These are phyloP conservation scores for Ostrea edulis DNA, from an alignment of 1,140 invertebrate species.

Conservation along the genomic window DNA sequence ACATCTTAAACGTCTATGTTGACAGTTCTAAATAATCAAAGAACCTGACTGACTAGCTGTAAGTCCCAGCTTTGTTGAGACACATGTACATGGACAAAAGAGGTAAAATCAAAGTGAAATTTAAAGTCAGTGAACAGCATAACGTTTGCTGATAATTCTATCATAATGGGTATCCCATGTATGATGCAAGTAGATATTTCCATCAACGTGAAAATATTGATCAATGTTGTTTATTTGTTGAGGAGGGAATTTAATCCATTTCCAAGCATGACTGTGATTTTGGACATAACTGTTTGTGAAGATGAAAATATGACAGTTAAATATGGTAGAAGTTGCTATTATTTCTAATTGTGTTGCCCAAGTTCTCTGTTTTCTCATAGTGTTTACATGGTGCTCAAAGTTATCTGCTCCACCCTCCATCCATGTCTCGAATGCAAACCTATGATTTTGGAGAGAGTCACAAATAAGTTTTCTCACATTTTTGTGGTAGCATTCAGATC, in stretches of 20 bases:
- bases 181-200: slow-evolving; percentile 8
- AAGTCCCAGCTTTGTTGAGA: not conserved
- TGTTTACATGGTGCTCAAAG: not conserved
- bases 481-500: not conserved
- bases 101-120: not conserved
- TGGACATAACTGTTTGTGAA: too few species aligned
- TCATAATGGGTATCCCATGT: not conserved
- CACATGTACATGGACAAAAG: not conserved
- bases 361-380: slow-evolving; percentile 6
- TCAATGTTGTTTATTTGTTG: not conserved
- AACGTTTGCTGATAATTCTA: not conserved
- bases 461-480: not conserved
- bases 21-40: too few species aligned
- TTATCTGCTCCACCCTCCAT: not conserved
- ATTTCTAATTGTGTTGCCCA: slow-evolving; percentile 3
- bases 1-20: too few species aligned
- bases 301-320: not conserved
- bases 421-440: too few species aligned
- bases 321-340: slow-evolving; percentile 25
- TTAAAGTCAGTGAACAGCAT: too few species aligned
- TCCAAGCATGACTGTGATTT: too few species aligned
- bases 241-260: too few species aligned
- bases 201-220: not conserved
- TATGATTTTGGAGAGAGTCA: not conserved
- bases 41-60: too few species aligned